These are phyloP conservation scores for Hylaeus anthracinus DNA, from an alignment of 1,140 invertebrate species.

Conservation along the genomic window DNA sequence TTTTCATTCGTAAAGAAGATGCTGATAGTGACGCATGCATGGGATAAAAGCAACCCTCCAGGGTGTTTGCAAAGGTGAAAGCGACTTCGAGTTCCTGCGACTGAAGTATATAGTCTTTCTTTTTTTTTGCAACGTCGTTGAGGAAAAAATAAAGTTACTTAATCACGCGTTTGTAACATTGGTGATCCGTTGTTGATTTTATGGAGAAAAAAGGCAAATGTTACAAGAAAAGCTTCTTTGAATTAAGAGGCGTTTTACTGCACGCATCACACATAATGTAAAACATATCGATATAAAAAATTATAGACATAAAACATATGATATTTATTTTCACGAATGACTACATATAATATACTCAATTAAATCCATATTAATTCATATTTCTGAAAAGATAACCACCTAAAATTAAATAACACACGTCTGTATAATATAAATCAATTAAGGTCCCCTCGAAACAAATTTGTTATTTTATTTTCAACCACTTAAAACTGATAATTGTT, in stretches of 20 bases:
- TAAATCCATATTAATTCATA: too few species aligned
- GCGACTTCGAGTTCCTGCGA: not conserved
- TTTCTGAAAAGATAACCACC: too few species aligned
- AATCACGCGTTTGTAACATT: not conserved
- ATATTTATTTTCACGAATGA: too few species aligned
- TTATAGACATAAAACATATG: too few species aligned
- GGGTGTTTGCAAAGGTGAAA: not conserved
- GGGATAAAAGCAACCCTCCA: slow-evolving; percentile 19
- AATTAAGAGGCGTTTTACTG: not conserved
- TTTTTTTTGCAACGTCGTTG: not conserved
- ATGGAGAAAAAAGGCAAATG: not conserved
- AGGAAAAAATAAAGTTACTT: not conserved
- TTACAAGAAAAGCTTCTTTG: not conserved
- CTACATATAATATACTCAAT: too few species aligned
- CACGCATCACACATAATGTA: too few species aligned
- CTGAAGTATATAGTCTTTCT: not conserved
- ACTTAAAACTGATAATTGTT: not conserved
- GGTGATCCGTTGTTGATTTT: not conserved
- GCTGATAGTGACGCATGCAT: not conserved
- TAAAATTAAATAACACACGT: too few species aligned
- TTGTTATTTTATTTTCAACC: too few species aligned
- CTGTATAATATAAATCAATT: too few species aligned
- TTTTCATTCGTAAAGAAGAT: not conserved
- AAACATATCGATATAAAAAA: too few species aligned
- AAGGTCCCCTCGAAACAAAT: too few species aligned